phyloP scores from a whole-genome alignment of 2,113 vertebrate genomes.

The Ovibos moschatus region DNA sequence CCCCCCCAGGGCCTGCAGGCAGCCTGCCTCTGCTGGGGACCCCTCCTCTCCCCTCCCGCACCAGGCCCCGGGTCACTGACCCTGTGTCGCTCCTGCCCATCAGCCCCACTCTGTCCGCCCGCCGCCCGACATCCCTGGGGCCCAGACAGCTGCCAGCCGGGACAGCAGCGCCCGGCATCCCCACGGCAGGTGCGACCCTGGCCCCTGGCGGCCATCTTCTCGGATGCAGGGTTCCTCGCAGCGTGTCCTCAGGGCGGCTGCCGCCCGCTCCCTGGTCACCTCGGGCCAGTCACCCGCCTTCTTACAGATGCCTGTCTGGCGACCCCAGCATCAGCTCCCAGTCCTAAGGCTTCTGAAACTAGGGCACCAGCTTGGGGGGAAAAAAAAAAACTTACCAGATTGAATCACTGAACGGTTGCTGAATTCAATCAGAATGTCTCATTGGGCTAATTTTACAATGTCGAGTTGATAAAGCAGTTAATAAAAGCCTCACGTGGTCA shows the following conservation, averaged over 20 bases:
- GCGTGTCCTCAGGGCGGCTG: neutral
- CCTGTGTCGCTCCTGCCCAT: accelerated
- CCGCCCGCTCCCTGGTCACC: neutral
- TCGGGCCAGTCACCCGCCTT: neutral
- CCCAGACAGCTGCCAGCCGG: neutral
- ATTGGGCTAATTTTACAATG: neutral
- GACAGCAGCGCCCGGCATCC: accelerated
- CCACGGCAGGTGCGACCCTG: neutral
- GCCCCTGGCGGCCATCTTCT: neutral
- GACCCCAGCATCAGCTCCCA: neutral
- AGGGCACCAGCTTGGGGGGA: neutral
- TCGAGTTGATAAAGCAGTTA: neutral
- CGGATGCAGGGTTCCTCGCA: accelerated
- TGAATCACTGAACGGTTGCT: neutral
- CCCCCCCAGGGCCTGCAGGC: neutral
- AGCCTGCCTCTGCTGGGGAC: neutral
- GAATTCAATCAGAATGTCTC: neutral
- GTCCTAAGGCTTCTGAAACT: neutral
- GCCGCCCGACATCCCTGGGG: accelerated
- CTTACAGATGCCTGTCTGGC: neutral
- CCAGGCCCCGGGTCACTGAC: neutral
- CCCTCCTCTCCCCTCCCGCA: accelerated
- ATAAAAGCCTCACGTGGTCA: neutral
- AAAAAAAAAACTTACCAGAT: neutral
- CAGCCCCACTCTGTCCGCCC: neutral